Conservation (phyloP, 2,888 invertebrate species). For the Drosophila mimetica region DNA sequence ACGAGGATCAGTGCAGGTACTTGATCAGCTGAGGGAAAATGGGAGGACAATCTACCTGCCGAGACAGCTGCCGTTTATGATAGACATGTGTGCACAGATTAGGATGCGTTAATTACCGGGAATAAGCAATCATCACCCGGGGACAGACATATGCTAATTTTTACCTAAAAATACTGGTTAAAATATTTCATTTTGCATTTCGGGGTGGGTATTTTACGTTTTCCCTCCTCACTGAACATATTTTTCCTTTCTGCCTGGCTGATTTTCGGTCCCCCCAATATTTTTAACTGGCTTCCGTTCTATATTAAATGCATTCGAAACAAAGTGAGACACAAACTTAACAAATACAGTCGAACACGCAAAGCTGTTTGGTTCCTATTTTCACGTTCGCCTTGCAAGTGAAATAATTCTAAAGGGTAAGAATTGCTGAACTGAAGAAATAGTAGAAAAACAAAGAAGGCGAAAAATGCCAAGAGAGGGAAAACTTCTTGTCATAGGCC, state of each 20-base stretch:
- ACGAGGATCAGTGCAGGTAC: constrained; percentile 1
- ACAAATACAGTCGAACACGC: constrained; percentile 30
- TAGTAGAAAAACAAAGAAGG: constrained; percentile 5
- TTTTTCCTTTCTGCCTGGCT: constrained; percentile 47
- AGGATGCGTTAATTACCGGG: constrained; percentile 22
- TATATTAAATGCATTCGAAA: constrained; percentile 43
- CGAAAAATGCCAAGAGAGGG: constrained; percentile 1
- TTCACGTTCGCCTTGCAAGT: constrained; percentile 11
- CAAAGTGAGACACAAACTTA: constrained; percentile 34
- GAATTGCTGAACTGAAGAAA: background rate
- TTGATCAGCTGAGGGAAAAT: constrained; percentile 3
- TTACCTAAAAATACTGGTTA: background rate
- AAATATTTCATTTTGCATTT: background rate
- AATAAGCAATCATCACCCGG: constrained; percentile 8
- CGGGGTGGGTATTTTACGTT: constrained; percentile 18
- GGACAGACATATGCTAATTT: constrained; percentile 36
- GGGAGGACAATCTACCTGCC: constrained; percentile 50
- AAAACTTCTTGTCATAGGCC: constrained; percentile 11
- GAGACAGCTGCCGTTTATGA: constrained; percentile 60
- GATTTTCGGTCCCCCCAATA: constrained; percentile 30
- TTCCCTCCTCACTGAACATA: background rate
- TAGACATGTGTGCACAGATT: constrained; percentile 48
- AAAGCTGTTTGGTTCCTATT: constrained; percentile 2
- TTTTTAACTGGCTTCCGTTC: constrained; percentile 48
- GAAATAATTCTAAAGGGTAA: constrained; percentile 12